Evolutionary conservation across 2,113 vertebrate species (phyloP).

Genomic region (Ochotona princeps): DNA sequence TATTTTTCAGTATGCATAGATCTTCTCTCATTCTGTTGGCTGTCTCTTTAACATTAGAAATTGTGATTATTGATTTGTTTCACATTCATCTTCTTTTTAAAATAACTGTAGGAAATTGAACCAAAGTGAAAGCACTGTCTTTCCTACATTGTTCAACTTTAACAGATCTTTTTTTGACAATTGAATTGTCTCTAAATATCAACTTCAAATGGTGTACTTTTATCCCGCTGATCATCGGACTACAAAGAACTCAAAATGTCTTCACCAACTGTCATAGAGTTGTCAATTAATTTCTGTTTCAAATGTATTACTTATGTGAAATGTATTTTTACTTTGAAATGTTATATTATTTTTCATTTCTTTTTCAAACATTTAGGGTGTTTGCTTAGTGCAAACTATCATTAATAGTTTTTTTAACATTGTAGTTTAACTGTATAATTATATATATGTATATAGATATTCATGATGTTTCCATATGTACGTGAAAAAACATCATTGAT

Average conservation of each 20-base stretch:
- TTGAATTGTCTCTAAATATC: conserved; percentile 46
- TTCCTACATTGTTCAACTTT: conserved; percentile 12
- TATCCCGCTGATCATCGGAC: neutral
- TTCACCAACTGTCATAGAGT: neutral
- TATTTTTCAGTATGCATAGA: no score
- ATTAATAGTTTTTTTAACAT: neutral
- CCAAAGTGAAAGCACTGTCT: neutral
- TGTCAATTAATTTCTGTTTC: conserved; percentile 26
- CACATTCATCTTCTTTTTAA: neutral
- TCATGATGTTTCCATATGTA: neutral
- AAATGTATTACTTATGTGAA: neutral
- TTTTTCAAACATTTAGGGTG: neutral
- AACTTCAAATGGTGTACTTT: conserved; percentile 44
- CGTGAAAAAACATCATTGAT: neutral
- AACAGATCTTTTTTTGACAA: conserved; percentile 7
- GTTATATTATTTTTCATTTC: neutral
- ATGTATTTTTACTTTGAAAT: conserved; percentile 9
- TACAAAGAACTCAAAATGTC: conserved; percentile 8
- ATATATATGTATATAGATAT: no score
- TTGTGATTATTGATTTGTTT: neutral
- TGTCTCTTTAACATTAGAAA: no score
- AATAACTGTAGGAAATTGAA: conserved; percentile 5
- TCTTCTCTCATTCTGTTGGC: no score
- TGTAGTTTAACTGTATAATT: neutral
- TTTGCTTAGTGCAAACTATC: neutral